Conservation (phyloP, 2,797 vertebrate genomes). For the Epinephelus awoara region DNA sequence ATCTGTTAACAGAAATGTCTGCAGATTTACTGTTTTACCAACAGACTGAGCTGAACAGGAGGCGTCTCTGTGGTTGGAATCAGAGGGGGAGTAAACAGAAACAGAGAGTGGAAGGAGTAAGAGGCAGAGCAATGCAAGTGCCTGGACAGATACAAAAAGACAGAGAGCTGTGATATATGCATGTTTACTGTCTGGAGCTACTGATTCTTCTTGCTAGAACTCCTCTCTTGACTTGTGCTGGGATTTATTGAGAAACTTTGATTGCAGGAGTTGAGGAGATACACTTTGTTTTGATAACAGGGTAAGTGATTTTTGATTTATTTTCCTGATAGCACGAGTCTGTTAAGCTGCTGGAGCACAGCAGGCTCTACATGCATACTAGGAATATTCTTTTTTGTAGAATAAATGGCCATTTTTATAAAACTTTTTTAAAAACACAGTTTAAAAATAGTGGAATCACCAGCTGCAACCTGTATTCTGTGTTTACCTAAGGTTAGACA, state of each 20-base stretch:
- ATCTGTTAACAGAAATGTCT: background rate
- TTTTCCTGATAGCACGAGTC: background rate
- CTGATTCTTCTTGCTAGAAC: background rate
- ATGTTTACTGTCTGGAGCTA: constrained; percentile 26
- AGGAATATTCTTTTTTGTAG: background rate
- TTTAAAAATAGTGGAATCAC: background rate
- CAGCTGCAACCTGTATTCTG: constrained; percentile 26
- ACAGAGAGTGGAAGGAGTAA: constrained; percentile 50
- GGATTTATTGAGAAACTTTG: constrained; percentile 23
- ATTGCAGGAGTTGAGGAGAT: constrained; percentile 5
- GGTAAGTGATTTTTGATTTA: constrained; percentile 56
- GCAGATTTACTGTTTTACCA: constrained; percentile 31
- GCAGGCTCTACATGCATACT: background rate
- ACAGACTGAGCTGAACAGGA: constrained; percentile 41
- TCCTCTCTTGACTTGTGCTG: background rate
- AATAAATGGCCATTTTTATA: rapidly evolving
- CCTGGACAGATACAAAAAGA: constrained; percentile 35
- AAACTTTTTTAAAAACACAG: background rate
- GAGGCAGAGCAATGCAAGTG: constrained; percentile 46
- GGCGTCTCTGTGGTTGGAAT: constrained; percentile 53
- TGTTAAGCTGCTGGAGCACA: background rate
- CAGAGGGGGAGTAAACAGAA: constrained; percentile 58
- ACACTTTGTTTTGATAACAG: background rate
- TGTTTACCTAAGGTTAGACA: constrained; percentile 19
- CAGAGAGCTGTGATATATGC: constrained; percentile 24